These are phyloP conservation scores for Nasua narica DNA, from an alignment of 2,797 vertebrate species.

Conservation along the genomic window DNA sequence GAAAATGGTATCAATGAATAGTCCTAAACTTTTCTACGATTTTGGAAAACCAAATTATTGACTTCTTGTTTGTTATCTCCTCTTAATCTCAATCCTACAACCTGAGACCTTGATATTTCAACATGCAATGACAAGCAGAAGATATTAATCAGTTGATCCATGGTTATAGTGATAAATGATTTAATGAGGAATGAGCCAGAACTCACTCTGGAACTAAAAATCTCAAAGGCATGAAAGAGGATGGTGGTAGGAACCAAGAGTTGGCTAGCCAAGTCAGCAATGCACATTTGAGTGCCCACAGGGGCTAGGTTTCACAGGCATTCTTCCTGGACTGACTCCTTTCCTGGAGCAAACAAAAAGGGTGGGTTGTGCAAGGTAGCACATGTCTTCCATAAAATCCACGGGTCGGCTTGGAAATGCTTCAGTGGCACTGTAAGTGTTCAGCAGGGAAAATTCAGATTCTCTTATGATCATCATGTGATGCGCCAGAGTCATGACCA, in stretches of 20 bases:
- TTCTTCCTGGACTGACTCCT: not conserved
- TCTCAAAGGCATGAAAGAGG: not conserved
- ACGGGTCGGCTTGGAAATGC: not conserved
- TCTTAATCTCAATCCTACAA: not conserved
- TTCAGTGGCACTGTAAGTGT: not conserved
- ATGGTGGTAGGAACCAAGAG: not conserved
- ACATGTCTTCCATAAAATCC: not conserved
- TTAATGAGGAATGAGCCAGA: not conserved
- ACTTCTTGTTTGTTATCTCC: not conserved
- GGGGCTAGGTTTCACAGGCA: not conserved
- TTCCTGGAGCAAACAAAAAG: not conserved
- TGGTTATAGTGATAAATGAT: not conserved
- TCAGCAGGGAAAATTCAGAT: not conserved
- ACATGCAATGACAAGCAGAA: not conserved
- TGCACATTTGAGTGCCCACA: not conserved
- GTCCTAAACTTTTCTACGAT: not conserved
- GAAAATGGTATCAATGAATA: not conserved
- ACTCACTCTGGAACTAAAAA: not conserved
- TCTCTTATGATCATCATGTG: not conserved
- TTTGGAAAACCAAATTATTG: not conserved
- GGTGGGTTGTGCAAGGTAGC: not conserved
- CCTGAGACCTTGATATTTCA: not conserved
- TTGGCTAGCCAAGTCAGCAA: not conserved
- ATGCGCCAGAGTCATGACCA: not conserved
- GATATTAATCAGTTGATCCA: not conserved